phyloP scores from a whole-genome alignment of 2,888 invertebrate species.

The Meghimatium bilineatum region DNA sequence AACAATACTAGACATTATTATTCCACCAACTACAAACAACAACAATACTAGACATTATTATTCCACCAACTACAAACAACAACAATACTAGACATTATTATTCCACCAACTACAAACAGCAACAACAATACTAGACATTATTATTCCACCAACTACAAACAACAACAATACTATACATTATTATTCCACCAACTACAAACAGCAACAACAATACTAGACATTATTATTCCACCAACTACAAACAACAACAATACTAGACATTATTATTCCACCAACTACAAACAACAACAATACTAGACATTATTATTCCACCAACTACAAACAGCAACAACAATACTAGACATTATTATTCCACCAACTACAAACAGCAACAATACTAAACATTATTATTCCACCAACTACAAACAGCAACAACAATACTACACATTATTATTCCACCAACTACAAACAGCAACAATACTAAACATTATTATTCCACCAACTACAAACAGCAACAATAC shows the following conservation, averaged over 20 bases:
- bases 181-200: background rate
- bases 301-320: too few relatives aligned
- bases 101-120: background rate
- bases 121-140: too few relatives aligned
- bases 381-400: too few relatives aligned
- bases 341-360: background rate
- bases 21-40: background rate
- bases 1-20: background rate
- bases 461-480: background rate
- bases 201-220: too few relatives aligned
- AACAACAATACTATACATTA: background rate
- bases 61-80: background rate
- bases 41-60: too few relatives aligned
- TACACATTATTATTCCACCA: too few relatives aligned
- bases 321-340: background rate
- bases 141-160: background rate
- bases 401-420: too few relatives aligned
- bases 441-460: background rate
- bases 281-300: background rate
- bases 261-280: background rate
- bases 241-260: background rate
- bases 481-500: background rate
- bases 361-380: background rate
- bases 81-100: background rate
- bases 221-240: too few relatives aligned